These are phyloP conservation scores for Ophion obscuratus DNA, from an alignment of 2,888 invertebrate genomes.

Conservation along the genomic window DNA sequence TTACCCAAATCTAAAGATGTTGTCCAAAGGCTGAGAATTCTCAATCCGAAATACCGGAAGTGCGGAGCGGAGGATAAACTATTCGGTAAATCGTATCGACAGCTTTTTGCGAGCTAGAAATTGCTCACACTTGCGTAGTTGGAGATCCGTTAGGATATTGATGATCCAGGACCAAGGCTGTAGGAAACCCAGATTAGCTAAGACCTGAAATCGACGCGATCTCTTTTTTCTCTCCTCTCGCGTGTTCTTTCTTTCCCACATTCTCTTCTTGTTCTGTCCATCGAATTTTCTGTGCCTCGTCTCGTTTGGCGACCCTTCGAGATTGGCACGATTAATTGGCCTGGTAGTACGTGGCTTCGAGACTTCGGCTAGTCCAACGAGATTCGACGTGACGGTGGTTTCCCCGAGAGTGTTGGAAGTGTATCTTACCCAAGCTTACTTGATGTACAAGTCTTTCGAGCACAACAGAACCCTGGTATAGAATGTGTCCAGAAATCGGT, in stretches of 20 bases:
- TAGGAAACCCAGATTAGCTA: too few relatives aligned
- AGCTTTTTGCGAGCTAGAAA: too few relatives aligned
- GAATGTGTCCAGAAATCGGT: background rate
- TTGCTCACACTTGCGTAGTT: too few relatives aligned
- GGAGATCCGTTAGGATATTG: too few relatives aligned
- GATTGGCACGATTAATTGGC: constrained; percentile 83
- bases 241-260: constrained; percentile 51
- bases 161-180: too few relatives aligned
- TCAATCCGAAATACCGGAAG: too few relatives aligned
- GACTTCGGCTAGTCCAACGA: constrained; percentile 73
- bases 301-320: constrained; percentile 62
- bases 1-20: too few relatives aligned
- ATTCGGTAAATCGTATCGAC: too few relatives aligned
- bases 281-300: constrained; percentile 42
- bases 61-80: too few relatives aligned
- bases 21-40: too few relatives aligned
- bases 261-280: constrained; percentile 64
- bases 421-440: constrained; percentile 15
- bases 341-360: constrained; percentile 74
- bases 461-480: background rate
- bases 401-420: constrained; percentile 58
- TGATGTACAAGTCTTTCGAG: background rate
- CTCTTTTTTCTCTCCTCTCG: constrained; percentile 31
- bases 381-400: constrained; percentile 78
- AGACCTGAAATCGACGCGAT: too few relatives aligned